A percentile compares a stretch with the other conserved stretches of the same genome.
phyloP scores from a whole-genome alignment of 2,797 vertebrate species.

The Phaenicophaeus curvirostris region DNA sequence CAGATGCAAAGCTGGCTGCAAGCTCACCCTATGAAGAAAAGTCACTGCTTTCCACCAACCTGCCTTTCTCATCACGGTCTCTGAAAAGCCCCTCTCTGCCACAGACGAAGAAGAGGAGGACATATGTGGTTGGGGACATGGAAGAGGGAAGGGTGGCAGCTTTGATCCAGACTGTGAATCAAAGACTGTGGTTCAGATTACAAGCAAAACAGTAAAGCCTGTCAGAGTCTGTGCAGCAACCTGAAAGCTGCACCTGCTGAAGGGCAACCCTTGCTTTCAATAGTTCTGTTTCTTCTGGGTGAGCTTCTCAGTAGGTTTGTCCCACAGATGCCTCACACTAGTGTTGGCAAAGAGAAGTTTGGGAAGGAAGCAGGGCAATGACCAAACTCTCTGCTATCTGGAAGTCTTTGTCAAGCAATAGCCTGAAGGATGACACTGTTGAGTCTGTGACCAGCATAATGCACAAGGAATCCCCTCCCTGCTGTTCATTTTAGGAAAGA shows the following conservation, averaged over 20 bases:
- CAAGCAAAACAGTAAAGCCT: not conserved
- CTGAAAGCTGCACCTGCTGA: not conserved
- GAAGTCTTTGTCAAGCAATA: not conserved
- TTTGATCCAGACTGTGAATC: not conserved
- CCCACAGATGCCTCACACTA: not conserved
- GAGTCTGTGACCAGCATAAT: not conserved
- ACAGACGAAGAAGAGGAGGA: not conserved
- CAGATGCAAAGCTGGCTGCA: not conserved
- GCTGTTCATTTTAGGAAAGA: not conserved
- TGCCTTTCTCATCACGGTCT: not conserved
- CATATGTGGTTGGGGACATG: fast-evolving
- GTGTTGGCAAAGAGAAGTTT: not conserved
- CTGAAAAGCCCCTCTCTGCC: not conserved
- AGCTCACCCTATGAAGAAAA: not conserved
- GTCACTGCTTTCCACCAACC: not conserved
- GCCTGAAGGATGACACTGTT: not conserved
- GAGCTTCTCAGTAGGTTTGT: not conserved
- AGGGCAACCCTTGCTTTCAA: not conserved
- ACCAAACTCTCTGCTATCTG: not conserved
- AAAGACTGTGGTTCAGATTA: not conserved
- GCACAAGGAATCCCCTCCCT: not conserved
- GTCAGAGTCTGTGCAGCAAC: not conserved
- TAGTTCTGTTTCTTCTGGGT: not conserved
- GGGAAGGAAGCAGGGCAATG: fast-evolving
- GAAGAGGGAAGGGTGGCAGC: not conserved